A percentile compares a stretch with the other conserved stretches of the same genome.
These are phyloP conservation scores for Phortica variegata DNA, from an alignment of 1,140 invertebrate genomes.

Conservation along the genomic window DNA sequence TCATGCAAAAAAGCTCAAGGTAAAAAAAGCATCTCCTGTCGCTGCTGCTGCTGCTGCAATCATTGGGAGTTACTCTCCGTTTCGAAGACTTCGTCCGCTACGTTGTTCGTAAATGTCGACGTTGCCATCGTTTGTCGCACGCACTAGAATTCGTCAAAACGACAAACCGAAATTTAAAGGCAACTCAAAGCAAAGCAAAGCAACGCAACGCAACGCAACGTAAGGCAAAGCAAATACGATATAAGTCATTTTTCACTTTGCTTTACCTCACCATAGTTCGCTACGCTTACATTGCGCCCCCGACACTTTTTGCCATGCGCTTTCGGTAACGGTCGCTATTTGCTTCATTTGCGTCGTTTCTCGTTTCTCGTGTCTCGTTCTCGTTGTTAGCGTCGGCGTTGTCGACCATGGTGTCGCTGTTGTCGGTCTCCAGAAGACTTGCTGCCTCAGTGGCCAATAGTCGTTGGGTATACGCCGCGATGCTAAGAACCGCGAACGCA, in stretches of 20 bases:
- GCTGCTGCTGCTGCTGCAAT: background rate
- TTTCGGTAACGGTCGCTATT: constrained; percentile 19
- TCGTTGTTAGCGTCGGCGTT: constrained; percentile 24
- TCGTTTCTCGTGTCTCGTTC: constrained; percentile 15
- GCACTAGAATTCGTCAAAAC: too few species aligned
- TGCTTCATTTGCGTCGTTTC: constrained; percentile 27
- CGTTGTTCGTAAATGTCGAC: background rate
- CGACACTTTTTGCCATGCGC: background rate
- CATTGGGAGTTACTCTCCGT: too few species aligned
- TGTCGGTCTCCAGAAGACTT: constrained; percentile 43
- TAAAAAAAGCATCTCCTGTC: constrained; percentile 13
- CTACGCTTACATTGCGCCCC: constrained; percentile 30
- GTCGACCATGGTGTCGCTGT: too few species aligned
- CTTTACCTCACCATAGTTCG: too few species aligned
- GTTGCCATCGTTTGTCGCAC: too few species aligned
- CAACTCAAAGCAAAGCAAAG: too few species aligned
- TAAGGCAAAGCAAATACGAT: too few species aligned
- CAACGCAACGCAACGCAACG: too few species aligned
- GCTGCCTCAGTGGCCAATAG: constrained; percentile 40
- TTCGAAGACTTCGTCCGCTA: constrained; percentile 5
- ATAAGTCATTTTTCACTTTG: too few species aligned
- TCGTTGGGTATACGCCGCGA: constrained; percentile 56
- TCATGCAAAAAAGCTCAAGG: constrained; percentile 25
- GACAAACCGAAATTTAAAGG: too few species aligned
- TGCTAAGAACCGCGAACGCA: constrained; percentile 52